Evolutionary conservation across 2,888 invertebrate genomes (phyloP), one percentile per base, ranked within the genome.

Genomic region (Fragum fragum): DNA sequence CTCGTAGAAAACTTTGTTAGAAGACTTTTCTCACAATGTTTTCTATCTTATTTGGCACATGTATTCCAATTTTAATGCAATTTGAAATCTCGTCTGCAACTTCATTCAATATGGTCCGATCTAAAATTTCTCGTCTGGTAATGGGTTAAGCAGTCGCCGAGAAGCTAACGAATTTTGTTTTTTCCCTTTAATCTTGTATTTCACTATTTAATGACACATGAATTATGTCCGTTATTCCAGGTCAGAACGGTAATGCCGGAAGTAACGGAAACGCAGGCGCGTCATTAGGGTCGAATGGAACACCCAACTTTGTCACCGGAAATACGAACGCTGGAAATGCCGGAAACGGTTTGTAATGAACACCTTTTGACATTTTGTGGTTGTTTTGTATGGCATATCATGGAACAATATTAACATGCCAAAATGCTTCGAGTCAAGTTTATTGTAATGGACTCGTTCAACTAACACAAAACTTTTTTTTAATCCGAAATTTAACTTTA

Each of bases 201-300:
- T n/a, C n/a, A n/a, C n/a, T n/a, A n/a, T n/a, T n/a, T 55, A 59
- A 59, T 59, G 59, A 6, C 16, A 29, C 36, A 36, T 26, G 39
- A 42, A 9, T 28, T 39, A 6, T 36, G 28, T 32, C 2, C 32
- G 1, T 42, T 14, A 21, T 42, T 66, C 21, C 26, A 66, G 66
- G 66, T 42, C 42, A 66, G 0, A 21, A 23, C 26, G 66, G 66
- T 7, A 66, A 66, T 66, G 42, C 66, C 66, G 66, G 66, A 66
- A 66, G 66, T 42, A 66, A 42, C 66, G 66, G 66, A 66, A 66
- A 36, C 66, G 63, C 63, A 29, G 63, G 36, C 32, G 42, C 66
- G 42, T 16, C 23, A 42, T 32, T 18, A 16, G 66, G 66, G 36
- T n/a, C 28, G 3, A 61, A 61, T 61, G 32, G n/a, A 18, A 26